phyloP scores from a whole-genome alignment of 1,140 invertebrate species.

The Camponotus pennsylvanicus region DNA sequence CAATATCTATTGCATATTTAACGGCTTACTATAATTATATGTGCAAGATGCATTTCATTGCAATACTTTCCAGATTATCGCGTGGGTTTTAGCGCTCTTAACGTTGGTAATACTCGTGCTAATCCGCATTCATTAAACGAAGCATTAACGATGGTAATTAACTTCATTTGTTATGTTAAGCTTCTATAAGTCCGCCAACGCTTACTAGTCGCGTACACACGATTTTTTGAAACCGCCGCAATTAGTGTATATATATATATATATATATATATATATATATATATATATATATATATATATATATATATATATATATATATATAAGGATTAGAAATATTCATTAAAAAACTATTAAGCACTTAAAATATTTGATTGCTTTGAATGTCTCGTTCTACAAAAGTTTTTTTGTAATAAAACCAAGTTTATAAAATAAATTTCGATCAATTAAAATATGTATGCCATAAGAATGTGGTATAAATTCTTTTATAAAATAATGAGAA shows the following conservation, averaged over 20 bases:
- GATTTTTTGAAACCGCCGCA: not conserved
- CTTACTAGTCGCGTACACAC: not conserved
- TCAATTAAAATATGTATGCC: not conserved
- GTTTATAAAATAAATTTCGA: not conserved
- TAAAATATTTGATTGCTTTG: not conserved
- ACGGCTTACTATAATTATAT: not conserved
- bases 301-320: not conserved
- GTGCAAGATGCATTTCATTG: slow-evolving; percentile 5
- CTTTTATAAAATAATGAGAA: not conserved
- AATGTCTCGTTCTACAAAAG: not conserved
- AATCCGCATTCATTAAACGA: slow-evolving; percentile 51
- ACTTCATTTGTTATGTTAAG: slow-evolving; percentile 53
- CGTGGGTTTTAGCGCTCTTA: not conserved
- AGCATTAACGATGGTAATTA: slow-evolving; percentile 41
- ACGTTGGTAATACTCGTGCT: slow-evolving; percentile 20
- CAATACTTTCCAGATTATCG: slow-evolving; percentile 31
- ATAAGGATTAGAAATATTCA: not conserved
- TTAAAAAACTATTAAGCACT: not conserved
- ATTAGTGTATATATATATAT: not conserved
- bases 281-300: not conserved
- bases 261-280: not conserved
- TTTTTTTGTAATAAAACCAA: not conserved
- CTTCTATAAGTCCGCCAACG: slow-evolving; percentile 28
- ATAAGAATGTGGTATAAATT: too few relatives aligned
- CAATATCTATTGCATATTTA: not conserved